phyloP scores from a whole-genome alignment of 2,113 vertebrate genomes.

The Sprattus sprattus region DNA sequence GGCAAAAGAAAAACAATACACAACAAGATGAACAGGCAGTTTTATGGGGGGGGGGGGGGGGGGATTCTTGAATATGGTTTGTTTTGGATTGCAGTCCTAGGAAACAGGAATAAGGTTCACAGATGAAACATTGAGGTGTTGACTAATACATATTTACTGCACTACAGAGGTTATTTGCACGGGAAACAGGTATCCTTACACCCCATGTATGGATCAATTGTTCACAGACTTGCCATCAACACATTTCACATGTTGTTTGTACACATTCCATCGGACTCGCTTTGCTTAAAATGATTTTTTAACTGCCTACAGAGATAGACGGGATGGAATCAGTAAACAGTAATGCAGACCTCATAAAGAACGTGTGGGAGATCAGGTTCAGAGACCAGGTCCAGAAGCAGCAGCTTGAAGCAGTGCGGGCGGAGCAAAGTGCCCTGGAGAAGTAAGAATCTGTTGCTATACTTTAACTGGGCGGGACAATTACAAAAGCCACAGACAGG shows the following conservation, averaged over 20 bases:
- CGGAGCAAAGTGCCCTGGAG: slow-evolving; percentile 31
- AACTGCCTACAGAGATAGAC: neutral
- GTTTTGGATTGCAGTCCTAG: neutral
- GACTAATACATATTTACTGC: neutral
- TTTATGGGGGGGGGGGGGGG: too few relatives aligned
- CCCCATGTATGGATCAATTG: neutral
- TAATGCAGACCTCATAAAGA: slow-evolving; percentile 38
- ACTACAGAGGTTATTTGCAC: neutral
- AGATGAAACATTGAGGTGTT: neutral
- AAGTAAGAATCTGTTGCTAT: slow-evolving; percentile 25
- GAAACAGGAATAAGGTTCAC: neutral
- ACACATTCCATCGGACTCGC: neutral
- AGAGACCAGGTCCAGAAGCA: slow-evolving; percentile 22
- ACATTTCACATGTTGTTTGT: neutral
- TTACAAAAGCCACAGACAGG: neutral
- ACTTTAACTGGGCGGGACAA: neutral
- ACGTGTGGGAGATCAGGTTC: slow-evolving; percentile 45
- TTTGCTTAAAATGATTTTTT: neutral
- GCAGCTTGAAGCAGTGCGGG: slow-evolving; percentile 23
- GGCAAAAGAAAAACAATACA: neutral
- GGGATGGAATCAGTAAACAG: slow-evolving; percentile 27
- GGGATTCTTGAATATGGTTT: neutral
- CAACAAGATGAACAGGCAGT: neutral
- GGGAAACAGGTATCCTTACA: neutral
- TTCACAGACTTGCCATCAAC: neutral